These are phyloP conservation scores for Amphiduros pacificus DNA, from an alignment of 2,888 invertebrate species.

Conservation along the genomic window DNA sequence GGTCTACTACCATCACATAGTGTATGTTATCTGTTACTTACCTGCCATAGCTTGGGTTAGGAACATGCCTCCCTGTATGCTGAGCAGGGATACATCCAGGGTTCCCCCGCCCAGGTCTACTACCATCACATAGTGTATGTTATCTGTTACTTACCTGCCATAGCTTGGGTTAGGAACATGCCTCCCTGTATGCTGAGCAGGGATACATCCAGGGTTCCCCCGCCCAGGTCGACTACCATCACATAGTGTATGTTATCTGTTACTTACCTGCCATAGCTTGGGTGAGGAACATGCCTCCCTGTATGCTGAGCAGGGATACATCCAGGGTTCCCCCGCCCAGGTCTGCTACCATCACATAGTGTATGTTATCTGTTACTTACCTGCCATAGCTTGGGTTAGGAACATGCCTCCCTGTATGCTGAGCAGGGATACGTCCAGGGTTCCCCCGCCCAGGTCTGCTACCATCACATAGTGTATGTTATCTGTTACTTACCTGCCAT, in stretches of 20 bases:
- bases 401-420: slow-evolving; percentile 63
- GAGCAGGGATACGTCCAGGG: slow-evolving; percentile 62
- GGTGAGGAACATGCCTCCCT: slow-evolving; percentile 63
- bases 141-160: slow-evolving; percentile 60
- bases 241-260: slow-evolving; percentile 60
- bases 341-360: slow-evolving; percentile 62
- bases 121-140: slow-evolving; percentile 60
- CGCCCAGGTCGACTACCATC: slow-evolving; percentile 62
- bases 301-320: slow-evolving; percentile 62
- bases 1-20: slow-evolving; percentile 62
- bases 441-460: slow-evolving; percentile 62
- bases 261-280: slow-evolving; percentile 63
- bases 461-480: slow-evolving; percentile 61
- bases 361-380: slow-evolving; percentile 60
- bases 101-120: slow-evolving; percentile 62
- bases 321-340: slow-evolving; percentile 61
- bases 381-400: slow-evolving; percentile 63
- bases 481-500: slow-evolving; percentile 61
- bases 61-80: slow-evolving; percentile 63
- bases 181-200: slow-evolving; percentile 62
- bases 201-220: slow-evolving; percentile 61
- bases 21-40: slow-evolving; percentile 56
- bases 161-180: slow-evolving; percentile 62
- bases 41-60: slow-evolving; percentile 63
- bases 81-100: slow-evolving; percentile 62